Conservation (phyloP, 2,113 vertebrate species). For the Coreoperca whiteheadi region DNA sequence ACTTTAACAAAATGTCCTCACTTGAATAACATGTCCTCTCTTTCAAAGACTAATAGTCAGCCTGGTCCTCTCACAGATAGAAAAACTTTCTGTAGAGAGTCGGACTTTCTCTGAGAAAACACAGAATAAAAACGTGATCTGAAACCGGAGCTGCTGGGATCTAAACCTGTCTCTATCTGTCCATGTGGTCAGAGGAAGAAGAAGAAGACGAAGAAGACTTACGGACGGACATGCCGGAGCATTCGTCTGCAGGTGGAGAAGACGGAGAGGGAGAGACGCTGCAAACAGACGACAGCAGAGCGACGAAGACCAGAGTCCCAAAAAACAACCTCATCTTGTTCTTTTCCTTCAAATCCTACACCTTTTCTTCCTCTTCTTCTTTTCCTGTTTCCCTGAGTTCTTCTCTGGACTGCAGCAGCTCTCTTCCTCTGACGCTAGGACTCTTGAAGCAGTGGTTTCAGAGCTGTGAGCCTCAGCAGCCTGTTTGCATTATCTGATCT, state of each 20-base stretch:
- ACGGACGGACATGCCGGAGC: slow-evolving; percentile 52
- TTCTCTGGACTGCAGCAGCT: not conserved
- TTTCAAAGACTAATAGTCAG: not conserved
- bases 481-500: slow-evolving; percentile 12
- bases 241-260: slow-evolving; percentile 19
- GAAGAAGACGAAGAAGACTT: slow-evolving; percentile 41
- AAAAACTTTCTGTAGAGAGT: not conserved
- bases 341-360: not conserved
- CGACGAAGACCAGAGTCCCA: slow-evolving; percentile 24
- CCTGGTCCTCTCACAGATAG: not conserved
- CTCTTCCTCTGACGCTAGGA: not conserved
- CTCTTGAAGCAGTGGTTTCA: not conserved
- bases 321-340: slow-evolving; percentile 34
- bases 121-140: not conserved
- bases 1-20: not conserved
- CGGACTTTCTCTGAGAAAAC: not conserved
- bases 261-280: slow-evolving; percentile 9
- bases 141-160: not conserved
- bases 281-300: slow-evolving; percentile 3
- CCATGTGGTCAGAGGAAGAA: not conserved
- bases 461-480: not conserved
- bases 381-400: not conserved
- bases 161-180: not conserved
- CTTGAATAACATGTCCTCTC: not conserved
- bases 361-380: not conserved